Evolutionary conservation across 2,888 invertebrate species (phyloP), one percentile per base, ranked within the genome.

Genomic region (Tipula lateralis): DNA sequence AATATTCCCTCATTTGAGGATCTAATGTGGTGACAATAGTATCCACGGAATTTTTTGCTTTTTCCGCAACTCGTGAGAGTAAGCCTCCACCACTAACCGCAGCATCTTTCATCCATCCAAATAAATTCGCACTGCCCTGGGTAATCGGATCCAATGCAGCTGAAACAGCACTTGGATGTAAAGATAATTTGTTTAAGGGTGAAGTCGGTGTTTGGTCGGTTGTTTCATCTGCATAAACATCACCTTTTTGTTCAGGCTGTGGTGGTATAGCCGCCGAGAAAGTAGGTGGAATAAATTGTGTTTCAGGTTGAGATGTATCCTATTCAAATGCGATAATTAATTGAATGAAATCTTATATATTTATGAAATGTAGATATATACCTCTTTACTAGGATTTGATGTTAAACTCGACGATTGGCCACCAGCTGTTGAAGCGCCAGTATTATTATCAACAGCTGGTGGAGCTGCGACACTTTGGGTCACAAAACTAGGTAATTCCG

Each of bases 1-100:
- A 93, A 88, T 95, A 94, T 90, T 96, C 95, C 88, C 94, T 94
- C 96, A 96, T 97, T 89, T 96, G 96, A 16, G 96, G 96, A 89
- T 97, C 96, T 29, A 97, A 90, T 7, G 96, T 96, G 9, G 96
- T 96, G 84, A 97, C 96, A 92, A 97, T 94, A 0, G 95, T 93
- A 88, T 96, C 96, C 0, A 96, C 94, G 0, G 96, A 96, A 87
- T 91, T 95, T 91, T 95, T 94, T 0, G 95, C 95, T 44, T 44
- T 84, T 24, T 50, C 84, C 7, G 84, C 84, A 2, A 84, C 84
- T 13, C 34, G 6, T n/a, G 24, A 30, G 2, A 84, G 16, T 87
- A 93, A 94, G 88, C 95, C 94, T 88, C 95, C 94, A 9, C 92
- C 92, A 5, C 93, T 93, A 0, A 93, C 91, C 1, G 95, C 93